phyloP scores from a whole-genome alignment of 2,888 invertebrate species.

The Thumatha senex region DNA sequence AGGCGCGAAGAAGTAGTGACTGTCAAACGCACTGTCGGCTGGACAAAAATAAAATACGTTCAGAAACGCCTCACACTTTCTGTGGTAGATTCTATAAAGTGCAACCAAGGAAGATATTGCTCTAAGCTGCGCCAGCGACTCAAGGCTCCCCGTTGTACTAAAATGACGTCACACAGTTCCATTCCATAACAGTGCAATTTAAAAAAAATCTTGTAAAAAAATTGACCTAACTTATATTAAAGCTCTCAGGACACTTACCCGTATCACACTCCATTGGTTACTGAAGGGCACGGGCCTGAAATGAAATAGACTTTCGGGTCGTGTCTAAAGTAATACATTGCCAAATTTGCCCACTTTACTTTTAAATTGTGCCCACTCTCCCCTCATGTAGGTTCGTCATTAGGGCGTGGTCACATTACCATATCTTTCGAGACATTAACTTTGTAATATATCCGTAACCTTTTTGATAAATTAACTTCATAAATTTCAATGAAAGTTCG shows the following conservation, averaged over 20 bases:
- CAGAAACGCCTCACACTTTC: too few relatives aligned
- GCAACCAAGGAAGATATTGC: too few relatives aligned
- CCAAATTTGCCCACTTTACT: neutral
- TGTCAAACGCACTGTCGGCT: too few relatives aligned
- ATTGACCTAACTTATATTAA: neutral
- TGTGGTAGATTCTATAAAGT: too few relatives aligned
- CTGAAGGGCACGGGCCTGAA: too few relatives aligned
- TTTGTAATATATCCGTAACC: neutral
- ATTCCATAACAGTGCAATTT: too few relatives aligned
- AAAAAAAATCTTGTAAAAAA: too few relatives aligned
- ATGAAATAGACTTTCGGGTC: neutral
- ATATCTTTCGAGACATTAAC: conserved; percentile 6
- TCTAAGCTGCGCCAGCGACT: too few relatives aligned
- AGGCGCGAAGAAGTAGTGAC: too few relatives aligned
- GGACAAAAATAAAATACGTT: too few relatives aligned
- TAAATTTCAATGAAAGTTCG: conserved; percentile 4
- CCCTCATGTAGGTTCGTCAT: neutral
- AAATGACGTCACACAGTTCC: too few relatives aligned
- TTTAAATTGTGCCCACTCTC: neutral
- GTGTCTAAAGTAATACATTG: neutral
- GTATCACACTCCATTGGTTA: neutral
- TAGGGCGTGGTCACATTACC: neutral
- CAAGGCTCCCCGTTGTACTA: too few relatives aligned
- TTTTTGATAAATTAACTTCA: conserved; percentile 10
- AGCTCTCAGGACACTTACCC: neutral